Evolutionary conservation across 2,797 vertebrate genomes (phyloP).

Genomic region (Sarcoramphus papa): DNA sequence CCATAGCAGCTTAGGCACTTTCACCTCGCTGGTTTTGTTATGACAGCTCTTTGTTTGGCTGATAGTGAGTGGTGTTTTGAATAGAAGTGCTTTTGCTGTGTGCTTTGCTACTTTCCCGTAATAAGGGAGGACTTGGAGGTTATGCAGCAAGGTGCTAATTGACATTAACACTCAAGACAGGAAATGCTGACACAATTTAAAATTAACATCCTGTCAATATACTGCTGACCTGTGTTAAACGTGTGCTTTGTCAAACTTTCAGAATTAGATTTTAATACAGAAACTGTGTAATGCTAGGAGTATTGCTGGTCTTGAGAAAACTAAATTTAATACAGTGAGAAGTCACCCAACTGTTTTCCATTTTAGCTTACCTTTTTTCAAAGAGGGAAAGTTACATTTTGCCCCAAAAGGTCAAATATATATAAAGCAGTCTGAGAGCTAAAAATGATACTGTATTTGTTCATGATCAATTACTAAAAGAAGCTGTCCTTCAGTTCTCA

Average conservation of each 20-base stretch:
- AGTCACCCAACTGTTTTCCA: background rate
- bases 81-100: conserved; percentile 39
- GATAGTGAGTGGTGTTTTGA: conserved; percentile 52
- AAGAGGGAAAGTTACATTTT: background rate
- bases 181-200: conserved; percentile 71
- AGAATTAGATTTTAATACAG: conserved; percentile 41
- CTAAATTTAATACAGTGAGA: background rate
- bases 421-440: background rate
- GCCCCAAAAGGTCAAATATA: background rate
- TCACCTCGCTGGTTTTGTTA: conserved; percentile 49
- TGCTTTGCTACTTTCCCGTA: conserved; percentile 50
- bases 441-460: background rate
- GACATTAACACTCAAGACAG: conserved; percentile 54
- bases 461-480: background rate
- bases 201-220: conserved; percentile 57
- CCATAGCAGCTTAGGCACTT: conserved; percentile 24
- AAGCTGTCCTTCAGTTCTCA: background rate
- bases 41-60: conserved; percentile 60
- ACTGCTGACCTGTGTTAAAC: conserved; percentile 39
- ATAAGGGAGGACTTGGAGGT: conserved; percentile 63
- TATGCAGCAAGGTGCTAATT: conserved; percentile 67
- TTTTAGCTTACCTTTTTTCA: background rate
- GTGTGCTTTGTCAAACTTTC: conserved; percentile 43
- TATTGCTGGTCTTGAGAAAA: background rate
- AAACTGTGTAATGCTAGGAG: background rate